Evolutionary conservation across 2,113 vertebrate genomes (phyloP).

Genomic region (Puffinus mauretanicus): DNA sequence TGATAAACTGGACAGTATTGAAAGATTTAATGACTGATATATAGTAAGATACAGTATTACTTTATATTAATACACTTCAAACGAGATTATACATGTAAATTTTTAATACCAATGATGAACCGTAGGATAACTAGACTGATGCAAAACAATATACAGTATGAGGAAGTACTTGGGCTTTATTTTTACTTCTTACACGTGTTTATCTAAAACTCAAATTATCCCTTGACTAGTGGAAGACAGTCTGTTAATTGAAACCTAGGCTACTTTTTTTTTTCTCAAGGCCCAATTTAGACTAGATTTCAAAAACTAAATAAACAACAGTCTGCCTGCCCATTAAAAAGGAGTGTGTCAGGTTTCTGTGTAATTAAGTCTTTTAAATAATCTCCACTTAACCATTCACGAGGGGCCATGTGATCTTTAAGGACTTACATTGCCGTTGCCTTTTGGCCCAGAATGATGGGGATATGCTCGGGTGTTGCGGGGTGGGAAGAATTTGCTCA

Average conservation of each 20-base stretch:
- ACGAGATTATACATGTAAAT: neutral
- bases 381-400: constrained; percentile 65
- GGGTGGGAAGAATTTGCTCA: neutral
- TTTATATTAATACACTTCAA: neutral
- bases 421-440: neutral
- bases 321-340: constrained; percentile 72
- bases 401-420: constrained; percentile 56
- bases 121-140: neutral
- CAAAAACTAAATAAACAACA: constrained; percentile 78
- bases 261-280: constrained; percentile 63
- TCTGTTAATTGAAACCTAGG: constrained; percentile 75
- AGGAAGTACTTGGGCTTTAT: constrained; percentile 64
- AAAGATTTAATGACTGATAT: neutral
- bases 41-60: neutral
- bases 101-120: neutral
- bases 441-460: neutral
- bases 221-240: constrained; percentile 67
- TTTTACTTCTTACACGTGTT: constrained; percentile 65
- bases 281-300: constrained; percentile 74
- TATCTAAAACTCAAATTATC: constrained; percentile 74
- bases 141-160: constrained; percentile 2
- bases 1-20: neutral
- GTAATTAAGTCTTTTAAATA: constrained; percentile 74
- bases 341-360: constrained; percentile 75
- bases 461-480: neutral